Evolutionary conservation across 2,888 invertebrate species (phyloP), one percentile per base, ranked within the genome.

Genomic region (Orthosia incerta): DNA sequence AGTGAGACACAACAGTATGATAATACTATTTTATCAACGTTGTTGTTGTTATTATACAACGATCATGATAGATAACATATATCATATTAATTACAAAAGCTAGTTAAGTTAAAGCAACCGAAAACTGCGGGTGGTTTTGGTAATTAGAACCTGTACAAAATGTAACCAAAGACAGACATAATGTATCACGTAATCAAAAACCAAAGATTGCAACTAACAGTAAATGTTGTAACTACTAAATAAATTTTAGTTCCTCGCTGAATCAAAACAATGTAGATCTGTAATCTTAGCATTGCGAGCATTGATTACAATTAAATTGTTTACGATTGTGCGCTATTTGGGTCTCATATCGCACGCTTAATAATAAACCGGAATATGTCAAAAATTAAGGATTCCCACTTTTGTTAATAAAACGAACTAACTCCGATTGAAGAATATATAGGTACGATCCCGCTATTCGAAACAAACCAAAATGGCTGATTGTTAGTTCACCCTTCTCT

Each of bases 241-340:
- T 71, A 80, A 83, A 83, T 59, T 70, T 48, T 20, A 74, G 76
- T 63, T 46, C 18, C 86, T 78, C 51, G 86, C 83, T 78, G 64
- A 78, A 87, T 82, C 81, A 76, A 70, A 83, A 74, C 79, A 79
- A 87, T 86, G 83, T 70, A 83, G 65, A 76, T 73, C 59, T 60
- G 61, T 60, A 72, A 74, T 65, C 61, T 66, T 59, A 57, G 50
- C 2, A 59, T 61, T 71, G 60, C 39, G 51, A 67, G 57, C 66
- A 63, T 71, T 61, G 73, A 80, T 84, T 69, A 67, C 62, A 76
- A 78, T 71, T 76, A 74, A 68, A 80, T 73, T 74, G 77, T 74
- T 61, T 71, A 72, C 69, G 46, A 73, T 73, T 68, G 62, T 46
- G 16, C 16, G 72, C 68, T 39, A 68, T 69, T 79, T 72, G 51